Evolutionary conservation across 2,113 vertebrate species (phyloP).

Genomic region (Urocitellus parryii): DNA sequence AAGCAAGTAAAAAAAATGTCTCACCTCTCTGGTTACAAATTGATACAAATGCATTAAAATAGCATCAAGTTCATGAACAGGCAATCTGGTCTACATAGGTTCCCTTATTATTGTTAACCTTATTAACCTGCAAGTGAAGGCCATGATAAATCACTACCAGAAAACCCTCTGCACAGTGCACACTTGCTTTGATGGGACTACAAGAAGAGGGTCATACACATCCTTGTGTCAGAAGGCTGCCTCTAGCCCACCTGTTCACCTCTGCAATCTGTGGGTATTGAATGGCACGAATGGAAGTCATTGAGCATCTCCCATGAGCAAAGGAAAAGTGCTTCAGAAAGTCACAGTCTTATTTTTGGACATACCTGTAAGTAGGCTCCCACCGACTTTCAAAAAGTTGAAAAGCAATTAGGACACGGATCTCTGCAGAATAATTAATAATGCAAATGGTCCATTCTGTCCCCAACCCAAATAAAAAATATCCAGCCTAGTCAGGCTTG

Average conservation of each 20-base stretch:
- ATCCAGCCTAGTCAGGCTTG: neutral
- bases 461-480: neutral
- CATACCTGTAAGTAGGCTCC: neutral
- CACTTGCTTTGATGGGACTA: neutral
- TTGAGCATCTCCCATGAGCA: neutral
- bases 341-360: neutral
- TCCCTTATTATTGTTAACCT: neutral
- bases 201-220: neutral
- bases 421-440: neutral
- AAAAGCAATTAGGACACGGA: neutral
- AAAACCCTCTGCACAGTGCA: neutral
- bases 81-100: neutral
- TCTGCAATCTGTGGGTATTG: neutral
- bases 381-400: conserved; percentile 3
- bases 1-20: conserved; percentile 25
- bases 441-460: neutral
- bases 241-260: neutral
- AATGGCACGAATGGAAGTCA: neutral
- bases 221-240: neutral
- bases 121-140: neutral
- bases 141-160: neutral
- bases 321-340: neutral
- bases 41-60: neutral
- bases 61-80: neutral
- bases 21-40: neutral